Evolutionary conservation across 2,797 vertebrate genomes (phyloP).

Genomic region (Rhabdophis nuchalis): DNA sequence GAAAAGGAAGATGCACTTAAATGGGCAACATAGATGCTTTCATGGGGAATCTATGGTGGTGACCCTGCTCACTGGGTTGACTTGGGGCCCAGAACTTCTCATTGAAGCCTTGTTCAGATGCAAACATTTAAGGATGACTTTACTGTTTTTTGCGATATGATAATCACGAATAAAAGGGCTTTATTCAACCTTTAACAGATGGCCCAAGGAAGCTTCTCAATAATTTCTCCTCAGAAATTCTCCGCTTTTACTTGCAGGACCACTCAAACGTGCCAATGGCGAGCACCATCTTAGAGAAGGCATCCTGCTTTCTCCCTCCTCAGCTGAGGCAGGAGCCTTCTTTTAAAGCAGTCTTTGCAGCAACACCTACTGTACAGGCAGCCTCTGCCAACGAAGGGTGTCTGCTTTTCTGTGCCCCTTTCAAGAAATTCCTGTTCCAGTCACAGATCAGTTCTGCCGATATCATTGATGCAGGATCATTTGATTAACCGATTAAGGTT

Average conservation of each 20-base stretch:
- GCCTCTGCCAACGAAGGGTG: neutral
- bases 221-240: neutral
- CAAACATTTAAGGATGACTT: neutral
- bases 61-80: neutral
- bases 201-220: neutral
- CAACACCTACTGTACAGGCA: neutral
- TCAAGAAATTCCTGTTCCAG: neutral
- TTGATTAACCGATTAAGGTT: neutral
- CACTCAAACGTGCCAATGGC: neutral
- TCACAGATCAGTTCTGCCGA: neutral
- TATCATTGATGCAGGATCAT: neutral
- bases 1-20: neutral
- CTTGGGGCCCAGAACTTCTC: neutral
- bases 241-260: neutral
- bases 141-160: neutral
- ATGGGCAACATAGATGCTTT: neutral
- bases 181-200: neutral
- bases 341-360: neutral
- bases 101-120: neutral
- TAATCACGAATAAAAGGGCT: neutral
- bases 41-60: neutral
- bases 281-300: neutral
- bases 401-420: neutral
- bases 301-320: neutral
- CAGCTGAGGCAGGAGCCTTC: neutral